Percentiles rank a stretch among this genome's conserved stretches.
Evolutionary conservation across 1,140 invertebrate genomes (phyloP).

Genomic region (Archivesica marissinica): DNA sequence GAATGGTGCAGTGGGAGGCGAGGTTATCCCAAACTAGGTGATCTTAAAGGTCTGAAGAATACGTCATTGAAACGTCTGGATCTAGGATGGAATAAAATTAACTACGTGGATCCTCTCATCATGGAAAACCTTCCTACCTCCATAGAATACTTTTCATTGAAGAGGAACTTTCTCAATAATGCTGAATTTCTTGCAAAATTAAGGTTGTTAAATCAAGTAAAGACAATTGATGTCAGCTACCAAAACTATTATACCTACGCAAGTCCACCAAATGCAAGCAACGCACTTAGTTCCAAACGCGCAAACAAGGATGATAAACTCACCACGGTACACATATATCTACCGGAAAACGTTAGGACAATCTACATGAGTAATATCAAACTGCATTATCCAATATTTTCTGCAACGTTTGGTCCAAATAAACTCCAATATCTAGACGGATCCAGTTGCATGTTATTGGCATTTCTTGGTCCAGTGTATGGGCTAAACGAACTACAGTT

Average conservation of each 20-base stretch:
- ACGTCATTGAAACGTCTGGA: not conserved
- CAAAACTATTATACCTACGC: not conserved
- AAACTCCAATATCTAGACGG: constrained; percentile 13
- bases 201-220: not conserved
- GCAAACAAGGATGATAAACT: not conserved
- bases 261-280: not conserved
- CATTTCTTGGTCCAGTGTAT: not conserved
- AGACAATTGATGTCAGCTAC: constrained; percentile 1
- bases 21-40: not conserved
- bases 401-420: not conserved
- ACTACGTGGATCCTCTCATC: not conserved
- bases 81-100: not conserved
- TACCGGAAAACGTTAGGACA: constrained; percentile 14
- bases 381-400: constrained; percentile 8
- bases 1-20: not conserved
- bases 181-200: not conserved
- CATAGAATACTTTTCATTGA: not conserved
- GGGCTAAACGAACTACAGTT: not conserved
- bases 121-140: not conserved
- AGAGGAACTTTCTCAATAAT: not conserved
- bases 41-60: constrained; percentile 6
- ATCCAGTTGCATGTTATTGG: not conserved
- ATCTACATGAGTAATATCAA: constrained; percentile 37
- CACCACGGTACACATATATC: not conserved
- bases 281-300: not conserved